Evolutionary conservation across 2,113 vertebrate species (phyloP), one percentile per base, ranked within the genome.

Genomic region (Chaetodon trifascialis): DNA sequence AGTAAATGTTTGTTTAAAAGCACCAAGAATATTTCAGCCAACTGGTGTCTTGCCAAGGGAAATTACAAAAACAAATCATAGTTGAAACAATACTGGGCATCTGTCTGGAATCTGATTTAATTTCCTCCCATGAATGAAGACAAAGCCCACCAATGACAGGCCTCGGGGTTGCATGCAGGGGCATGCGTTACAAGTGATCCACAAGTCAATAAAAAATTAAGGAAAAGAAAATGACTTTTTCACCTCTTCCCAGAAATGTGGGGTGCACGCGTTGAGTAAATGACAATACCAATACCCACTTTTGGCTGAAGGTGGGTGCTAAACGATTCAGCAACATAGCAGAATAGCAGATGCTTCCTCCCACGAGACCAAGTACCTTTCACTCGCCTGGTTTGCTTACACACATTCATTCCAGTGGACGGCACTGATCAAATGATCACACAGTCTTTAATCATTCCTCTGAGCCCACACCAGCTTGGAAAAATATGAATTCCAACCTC

Each of bases 61-160:
- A 82, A 79, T 72, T 70, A 60, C 86, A 55, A 64, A 83, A 72
- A 63, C 7, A 82, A 82, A 70, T 42, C 60, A 30, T 56, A 75
- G 36, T 55, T 86, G 85, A 91, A 92, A 91, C 78, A 89, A 80
- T 73, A 81, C 58, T 36, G 73, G 67, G 58, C 78, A 83, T 89
- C 78, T 86, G 78, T 75, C 66, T 79, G 83, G 64, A 82, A 88
- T 94, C 78, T 25, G 79, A 85, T 89, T 89, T 79, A 66, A 82
- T 89, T 85, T 81, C 80, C 82, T 86, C 67, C 71, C 30, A 73
- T 79, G 83, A 88, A 79, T 58, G 68, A 79, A 88, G 91, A 73
- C 67, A 90, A 88, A 88, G 40, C 42, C 63, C 42, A 58, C 79
- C 56, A 64, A 74, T 81, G 71, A 66, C 73, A 47, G 62, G 76